Base-by-base conservation (phyloP, 1,140 invertebrate species). In the Trypoxylus dichotomus region DNA sequence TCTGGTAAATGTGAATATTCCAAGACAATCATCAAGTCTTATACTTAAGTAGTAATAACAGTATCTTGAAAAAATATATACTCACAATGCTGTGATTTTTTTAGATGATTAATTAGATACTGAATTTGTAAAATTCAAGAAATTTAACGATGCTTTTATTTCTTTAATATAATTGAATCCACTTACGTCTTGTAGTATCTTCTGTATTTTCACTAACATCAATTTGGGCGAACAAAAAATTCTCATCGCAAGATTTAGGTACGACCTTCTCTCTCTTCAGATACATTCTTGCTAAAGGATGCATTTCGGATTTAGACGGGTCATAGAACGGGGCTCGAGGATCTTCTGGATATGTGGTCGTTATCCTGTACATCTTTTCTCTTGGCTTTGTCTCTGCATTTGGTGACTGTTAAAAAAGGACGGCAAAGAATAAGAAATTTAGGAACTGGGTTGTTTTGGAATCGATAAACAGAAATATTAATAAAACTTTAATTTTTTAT, bases 301-400 rank as follows among this genome's bases (percentile, higher is more conserved):
- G 89, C 88, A 98, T 95, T 47, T 92, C 90, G 24, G 88, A 87
- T 0, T 91, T 92, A 0, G 86, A 87, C 0, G 93, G 90, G 82
- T 97, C 93, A 86, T 96, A 98, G 87, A 99, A 99, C 0, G 97
- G 97, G 0, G 96, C 94, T 77, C 94, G 89, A 0, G 93, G 92
- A 87, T 98, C 93, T 84, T 95, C 94, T 0, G 96, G 96, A 85
- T 93, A 94, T 80, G 91, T 93, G 1, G 93, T 93, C 0, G 95
- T 98, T 76, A 99, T 98, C 27, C 91, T 90, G 79, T 92, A 92
- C 88, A 99, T 98, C 80, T 92, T 91, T 86, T 98, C 95, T 32
- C 92, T 92, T 0, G 97, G 97, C 15, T 91, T 89, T 0, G 96
- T 96, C 79, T 96, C 94, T 0, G 91, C 87, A 83, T 98, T 97